Evolutionary conservation across 2,797 vertebrate genomes (phyloP), one percentile per base, ranked within the genome.

Genomic region (Denticeps clupeoides): DNA sequence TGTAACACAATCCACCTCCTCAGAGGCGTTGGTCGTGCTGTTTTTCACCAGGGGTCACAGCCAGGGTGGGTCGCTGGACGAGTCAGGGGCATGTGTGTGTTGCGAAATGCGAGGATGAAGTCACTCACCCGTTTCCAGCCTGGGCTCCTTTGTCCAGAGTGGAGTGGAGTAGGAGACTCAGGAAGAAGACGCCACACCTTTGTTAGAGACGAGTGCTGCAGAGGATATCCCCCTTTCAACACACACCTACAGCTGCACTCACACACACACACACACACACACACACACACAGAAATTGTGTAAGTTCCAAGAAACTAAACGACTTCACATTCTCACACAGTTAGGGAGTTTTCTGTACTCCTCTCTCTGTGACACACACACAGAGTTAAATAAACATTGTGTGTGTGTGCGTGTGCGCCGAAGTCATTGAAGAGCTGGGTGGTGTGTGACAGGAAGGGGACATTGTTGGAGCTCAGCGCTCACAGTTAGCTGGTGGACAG

Each of bases 101-200:
- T 38, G 38, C 38, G 35, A 38, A 38, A 38, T 38, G 35, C 38
- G 35, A 38, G 35, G 18, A 38, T 38, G 35, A 38, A 38, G 35
- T 38, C 35, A 38, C 16, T 38, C 35, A 19, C 38, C 35, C 38
- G 35, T 21, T 19, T n/a, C 16, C 4, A 19, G 35, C 35, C 18
- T 35, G 38, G 10, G 38, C 18, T 38, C 35, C 35, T 38, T 38
- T 38, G 35, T 38, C 35, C 35, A 38, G 35, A 18, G 10, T 5
- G n/a, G n/a, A n/a, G n/a, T n/a, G n/a, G n/a, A n/a, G n/a, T n/a
- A n/a, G n/a, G 16, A 19, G 38, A 35, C 9, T 21, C 18, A 38
- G 35, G 35, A 38, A 38, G 18, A 38, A 38, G 35, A 38, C 5
- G 38, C 35, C 35, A 38, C 35, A 38, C 35, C 35, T 38, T 21